Evolutionary conservation across 2,113 vertebrate genomes (phyloP), one percentile per base, ranked within the genome.

Genomic region (Isichthys henryi): DNA sequence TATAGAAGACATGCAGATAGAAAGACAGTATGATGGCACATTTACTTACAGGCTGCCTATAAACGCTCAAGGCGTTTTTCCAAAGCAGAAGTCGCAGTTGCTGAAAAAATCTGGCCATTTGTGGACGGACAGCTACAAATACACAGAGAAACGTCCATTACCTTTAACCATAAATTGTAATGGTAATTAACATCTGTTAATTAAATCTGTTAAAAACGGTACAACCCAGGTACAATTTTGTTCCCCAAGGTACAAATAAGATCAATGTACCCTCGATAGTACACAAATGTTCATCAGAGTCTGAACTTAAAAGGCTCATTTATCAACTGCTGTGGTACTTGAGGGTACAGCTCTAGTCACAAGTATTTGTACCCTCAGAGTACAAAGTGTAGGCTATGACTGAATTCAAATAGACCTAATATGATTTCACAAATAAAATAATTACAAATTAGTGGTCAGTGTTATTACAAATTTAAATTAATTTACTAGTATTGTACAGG

Each of bases 51-150:
- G 87, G 87, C 23, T 88, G 87, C n/a, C 87, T 62, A 45, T 62
- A 58, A 88, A 66, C 39, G 21, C 87, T 58, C 87, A 88, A 45
- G 13, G 53, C 56, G 56, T 88, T 88, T 88, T 88, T 88, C 87
- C 87, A 88, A 31, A 88, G 87, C 35, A 88, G 56, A 88, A 88
- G 87, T 15, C 87, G 53, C 8, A 88, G 87, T 45, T 88, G 87
- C 52, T 66, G 87, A 66, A 88, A 88, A 88, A 88, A 88, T 58
- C 15, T 35, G 17, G 87, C 87, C 87, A 88, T 88, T 50, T 66
- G 19, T 21, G 17, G 11, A 43, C 10, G 15, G 31, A 3, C 5
- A 62, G 1, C 17, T 53, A 23, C 35, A 66, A 50, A 43, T 56
- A 45, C n/a, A 86, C 43, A 84, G 21, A 48, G 5, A 66, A 11